These are phyloP conservation scores for Poecilia gillii DNA, from an alignment of 2,797 vertebrate species.

Conservation along the genomic window DNA sequence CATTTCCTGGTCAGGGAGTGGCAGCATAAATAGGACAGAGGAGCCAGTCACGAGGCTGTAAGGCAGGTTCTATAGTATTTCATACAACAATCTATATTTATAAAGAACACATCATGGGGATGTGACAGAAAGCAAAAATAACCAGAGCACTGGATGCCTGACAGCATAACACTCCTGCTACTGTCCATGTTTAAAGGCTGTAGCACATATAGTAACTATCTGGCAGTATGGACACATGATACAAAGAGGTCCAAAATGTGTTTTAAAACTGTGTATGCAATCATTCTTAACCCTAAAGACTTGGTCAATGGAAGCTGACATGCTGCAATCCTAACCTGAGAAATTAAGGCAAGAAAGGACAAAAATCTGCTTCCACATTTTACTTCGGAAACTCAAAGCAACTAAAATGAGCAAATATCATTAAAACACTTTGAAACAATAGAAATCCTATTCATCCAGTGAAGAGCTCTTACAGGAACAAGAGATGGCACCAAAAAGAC, in stretches of 20 bases:
- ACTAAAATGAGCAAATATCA: not conserved
- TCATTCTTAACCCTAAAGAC: not conserved
- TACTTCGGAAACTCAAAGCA: not conserved
- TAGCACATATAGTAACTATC: not conserved
- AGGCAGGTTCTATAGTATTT: not conserved
- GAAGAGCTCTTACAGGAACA: not conserved
- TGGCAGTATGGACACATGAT: not conserved
- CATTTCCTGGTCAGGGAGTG: slow-evolving; percentile 2
- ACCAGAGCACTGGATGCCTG: not conserved
- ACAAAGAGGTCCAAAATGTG: not conserved
- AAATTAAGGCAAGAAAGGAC: not conserved
- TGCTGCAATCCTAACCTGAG: not conserved
- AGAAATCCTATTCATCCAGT: not conserved
- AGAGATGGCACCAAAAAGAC: not conserved
- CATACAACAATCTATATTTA: not conserved
- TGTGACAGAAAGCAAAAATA: not conserved
- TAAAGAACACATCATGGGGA: not conserved
- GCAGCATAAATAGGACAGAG: not conserved
- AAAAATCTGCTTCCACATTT: not conserved
- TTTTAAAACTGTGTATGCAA: not conserved
- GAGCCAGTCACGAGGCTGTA: not conserved
- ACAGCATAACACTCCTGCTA: not conserved
- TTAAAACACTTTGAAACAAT: not conserved
- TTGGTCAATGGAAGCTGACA: not conserved
- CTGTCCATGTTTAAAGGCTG: not conserved